Evolutionary conservation across 2,888 invertebrate species (phyloP), one percentile per base, ranked within the genome.

Genomic region (Ormyrus nitidulus): DNA sequence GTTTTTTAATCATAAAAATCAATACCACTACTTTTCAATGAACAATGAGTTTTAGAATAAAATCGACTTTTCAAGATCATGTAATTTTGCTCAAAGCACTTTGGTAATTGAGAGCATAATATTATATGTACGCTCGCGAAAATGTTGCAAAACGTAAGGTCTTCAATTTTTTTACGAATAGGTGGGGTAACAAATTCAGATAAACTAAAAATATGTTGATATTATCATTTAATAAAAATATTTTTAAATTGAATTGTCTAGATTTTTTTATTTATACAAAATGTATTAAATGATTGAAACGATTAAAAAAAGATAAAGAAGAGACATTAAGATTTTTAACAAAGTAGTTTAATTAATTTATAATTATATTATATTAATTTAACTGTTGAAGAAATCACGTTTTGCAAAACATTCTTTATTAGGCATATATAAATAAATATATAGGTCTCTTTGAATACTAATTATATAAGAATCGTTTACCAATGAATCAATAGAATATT

Each of bases 11-110:
- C 58, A 64, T 34, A 49, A 65, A 71, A 71, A 77, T 66, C 58
- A 72, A 59, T 72, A 61, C n/a, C 7, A 62, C 10, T 19, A 58
- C 44, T 66, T 13, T 62, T 62, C 34, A 59, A 71, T 53, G 13
- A 13, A 11, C 9, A 65, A 58, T 46, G 56, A 58, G 56, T 11
- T 34, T 4, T 11, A 48, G 53, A 49, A 54, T 10, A 48, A 7
- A 44, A 78, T 72, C 72, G 72, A 78, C 72, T 72, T 61, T 72
- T 61, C 59, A 51, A 78, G 66, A 72, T 59, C 71, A 64, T 77
- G 19, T 59, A 71, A 65, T 46, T 71, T 77, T 71, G 77, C 77
- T 59, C 59, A 58, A 77, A 77, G 71, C 77, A 77, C 65, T 65
- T 77, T 77, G 65, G 66, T 77, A 66, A 46, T 72, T 49, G 59